These are phyloP conservation scores for Parambassis ranga DNA, from an alignment of 2,797 vertebrate species.

Conservation along the genomic window DNA sequence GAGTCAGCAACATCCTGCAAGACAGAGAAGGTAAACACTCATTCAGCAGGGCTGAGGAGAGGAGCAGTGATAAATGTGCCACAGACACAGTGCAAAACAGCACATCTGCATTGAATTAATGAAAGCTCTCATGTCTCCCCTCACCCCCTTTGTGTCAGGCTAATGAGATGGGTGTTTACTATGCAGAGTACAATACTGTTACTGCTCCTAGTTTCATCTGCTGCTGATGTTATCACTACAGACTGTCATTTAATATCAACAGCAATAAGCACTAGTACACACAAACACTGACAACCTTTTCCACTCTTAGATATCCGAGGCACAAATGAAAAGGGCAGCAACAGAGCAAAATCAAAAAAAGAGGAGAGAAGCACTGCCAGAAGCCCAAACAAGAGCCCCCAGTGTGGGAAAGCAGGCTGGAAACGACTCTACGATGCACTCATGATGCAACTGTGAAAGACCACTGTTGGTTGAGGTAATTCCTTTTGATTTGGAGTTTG, in stretches of 20 bases:
- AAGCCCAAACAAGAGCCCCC: constrained; percentile 22
- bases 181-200: constrained; percentile 51
- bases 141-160: constrained; percentile 49
- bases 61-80: not conserved
- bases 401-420: constrained; percentile 29
- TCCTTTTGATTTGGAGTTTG: constrained; percentile 68
- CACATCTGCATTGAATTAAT: constrained; percentile 46
- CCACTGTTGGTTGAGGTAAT: constrained; percentile 59
- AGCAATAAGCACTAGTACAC: constrained; percentile 9
- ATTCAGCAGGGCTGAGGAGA: not conserved
- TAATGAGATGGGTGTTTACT: constrained; percentile 83
- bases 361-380: constrained; percentile 9
- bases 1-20: constrained; percentile 70
- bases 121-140: constrained; percentile 36
- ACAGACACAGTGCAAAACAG: not conserved
- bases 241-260: constrained; percentile 30
- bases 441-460: constrained; percentile 49
- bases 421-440: constrained; percentile 27
- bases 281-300: constrained; percentile 3
- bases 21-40: not conserved
- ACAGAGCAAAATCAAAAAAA: not conserved
- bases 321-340: not conserved
- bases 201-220: constrained; percentile 26
- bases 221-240: constrained; percentile 18
- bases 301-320: not conserved